A percentile compares a stretch with the other conserved stretches of the same genome.
Conservation (phyloP, 2,888 invertebrate species). For the Cataglyphis albicans region DNA sequence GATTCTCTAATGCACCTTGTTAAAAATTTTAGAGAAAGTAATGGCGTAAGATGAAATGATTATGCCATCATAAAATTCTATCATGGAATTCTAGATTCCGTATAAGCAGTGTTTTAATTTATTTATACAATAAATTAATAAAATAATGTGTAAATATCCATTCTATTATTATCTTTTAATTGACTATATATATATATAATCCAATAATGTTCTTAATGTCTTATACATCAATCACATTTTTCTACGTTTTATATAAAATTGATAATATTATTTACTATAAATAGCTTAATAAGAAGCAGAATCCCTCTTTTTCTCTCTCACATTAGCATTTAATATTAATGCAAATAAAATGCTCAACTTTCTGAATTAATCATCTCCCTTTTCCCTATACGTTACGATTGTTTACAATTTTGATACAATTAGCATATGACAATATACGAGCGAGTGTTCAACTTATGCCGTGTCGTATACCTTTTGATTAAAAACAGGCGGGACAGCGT, state of each 20-base stretch:
- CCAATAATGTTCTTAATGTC: constrained; percentile 13
- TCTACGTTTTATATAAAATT: not conserved
- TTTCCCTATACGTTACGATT: constrained; percentile 13
- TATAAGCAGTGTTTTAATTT: constrained; percentile 10
- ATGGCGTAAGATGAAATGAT: not conserved
- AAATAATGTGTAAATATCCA: not conserved
- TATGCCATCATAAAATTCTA: not conserved
- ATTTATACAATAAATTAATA: constrained; percentile 17
- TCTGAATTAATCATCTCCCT: constrained; percentile 28
- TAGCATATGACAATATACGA: not conserved
- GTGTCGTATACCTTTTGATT: constrained; percentile 41
- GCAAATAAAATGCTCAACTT: not conserved
- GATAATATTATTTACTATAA: constrained; percentile 11
- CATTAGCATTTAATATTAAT: not conserved
- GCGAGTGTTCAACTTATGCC: constrained; percentile 35
- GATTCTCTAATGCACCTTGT: constrained; percentile 18
- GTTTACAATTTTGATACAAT: constrained; percentile 11
- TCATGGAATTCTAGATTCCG: not conserved
- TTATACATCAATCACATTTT: constrained; percentile 4
- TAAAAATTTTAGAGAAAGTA: constrained; percentile 38
- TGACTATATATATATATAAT: not conserved
- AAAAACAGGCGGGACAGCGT: constrained; percentile 16
- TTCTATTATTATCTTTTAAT: constrained; percentile 29
- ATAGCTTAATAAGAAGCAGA: not conserved
- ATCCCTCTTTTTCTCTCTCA: not conserved